Evolutionary conservation across 2,113 vertebrate genomes (phyloP), one percentile per base, ranked within the genome.

Genomic region (Bostrychus sinensis): DNA sequence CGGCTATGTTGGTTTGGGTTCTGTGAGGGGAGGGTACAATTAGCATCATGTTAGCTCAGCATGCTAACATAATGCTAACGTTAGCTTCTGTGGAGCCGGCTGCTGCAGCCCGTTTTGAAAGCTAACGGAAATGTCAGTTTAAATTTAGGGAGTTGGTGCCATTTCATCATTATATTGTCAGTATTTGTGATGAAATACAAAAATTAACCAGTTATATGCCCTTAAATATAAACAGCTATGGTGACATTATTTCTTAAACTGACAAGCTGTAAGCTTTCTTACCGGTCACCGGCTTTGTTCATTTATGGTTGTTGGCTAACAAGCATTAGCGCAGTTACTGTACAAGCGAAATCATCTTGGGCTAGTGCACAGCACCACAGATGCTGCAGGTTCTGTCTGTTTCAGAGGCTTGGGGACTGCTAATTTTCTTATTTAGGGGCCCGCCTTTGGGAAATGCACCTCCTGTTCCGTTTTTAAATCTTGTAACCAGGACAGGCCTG

Each of bases 261-360:
- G 66, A 70, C 26, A 23, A 66, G 71, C 75, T 62, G 43, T 10
- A 14, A 50, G 70, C 56, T 71, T 28, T 41, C n/a, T n/a, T 62
- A 72, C 77, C 69, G 78, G 78, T 86, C 68, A 79, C 88, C 88
- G 85, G 88, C 86, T 88, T 90, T 90, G 88, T 90, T 89, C 82
- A 65, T 42, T 57, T 63, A 20, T 17, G 70, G 58, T 37, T 63
- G 63, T 23, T 66, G 51, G 78, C 58, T 84, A 75, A 70, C 68
- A 36, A 73, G 75, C 68, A 14, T 68, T 72, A 74, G 80, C 75
- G 17, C 50, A 7, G 39, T 51, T 60, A 17, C 51, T 9, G 41
- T 60, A 26, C 8, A 26, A 37, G 30, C 1, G 34, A 11, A 36
- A 56, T 62, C 28, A 19, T 32, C 50, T 4, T 5, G n/a, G 48